A percentile compares a stretch with the other conserved stretches of the same genome.
phyloP scores from a whole-genome alignment of 2,113 vertebrate genomes.

The Lutjanus erythropterus region DNA sequence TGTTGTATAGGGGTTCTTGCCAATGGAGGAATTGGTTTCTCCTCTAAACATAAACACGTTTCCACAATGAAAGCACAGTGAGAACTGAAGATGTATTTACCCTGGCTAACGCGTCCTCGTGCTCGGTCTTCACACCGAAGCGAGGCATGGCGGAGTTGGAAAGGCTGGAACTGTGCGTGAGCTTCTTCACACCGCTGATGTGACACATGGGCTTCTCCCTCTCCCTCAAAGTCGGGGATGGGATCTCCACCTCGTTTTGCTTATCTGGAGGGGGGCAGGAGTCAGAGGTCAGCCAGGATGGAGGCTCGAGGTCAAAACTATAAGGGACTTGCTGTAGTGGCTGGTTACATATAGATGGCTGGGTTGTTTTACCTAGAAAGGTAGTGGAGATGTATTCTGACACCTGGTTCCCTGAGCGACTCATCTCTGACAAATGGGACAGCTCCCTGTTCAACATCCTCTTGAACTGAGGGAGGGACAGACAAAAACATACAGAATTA shows the following conservation, averaged over 20 bases:
- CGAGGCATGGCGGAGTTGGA: conserved; percentile 87
- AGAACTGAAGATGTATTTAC: conserved; percentile 68
- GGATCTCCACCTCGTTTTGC: conserved; percentile 94
- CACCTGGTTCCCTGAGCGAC: conserved; percentile 96
- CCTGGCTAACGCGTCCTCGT: conserved; percentile 90
- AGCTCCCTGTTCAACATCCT: conserved; percentile 96
- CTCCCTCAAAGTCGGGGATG: conserved; percentile 89
- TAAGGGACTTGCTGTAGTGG: background rate
- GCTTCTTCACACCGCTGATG: conserved; percentile 92
- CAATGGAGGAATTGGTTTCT: background rate
- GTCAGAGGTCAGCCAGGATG: conserved; percentile 21
- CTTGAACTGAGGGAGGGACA: conserved; percentile 85
- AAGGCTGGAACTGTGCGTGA: conserved; percentile 88
- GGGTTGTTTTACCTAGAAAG: conserved; percentile 89
- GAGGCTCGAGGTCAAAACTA: background rate
- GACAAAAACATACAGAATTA: conserved; percentile 37
- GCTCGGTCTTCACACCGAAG: conserved; percentile 92
- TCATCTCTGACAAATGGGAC: conserved; percentile 95
- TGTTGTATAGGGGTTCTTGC: background rate
- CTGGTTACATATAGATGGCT: background rate
- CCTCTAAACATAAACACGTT: too few species aligned
- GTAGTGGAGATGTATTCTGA: conserved; percentile 97
- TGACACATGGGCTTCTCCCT: conserved; percentile 93
- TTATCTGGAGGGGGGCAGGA: conserved; percentile 85
- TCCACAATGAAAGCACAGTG: background rate